Evolutionary conservation across 2,797 vertebrate species (phyloP).

Genomic region (Cetoscarus ocellatus): DNA sequence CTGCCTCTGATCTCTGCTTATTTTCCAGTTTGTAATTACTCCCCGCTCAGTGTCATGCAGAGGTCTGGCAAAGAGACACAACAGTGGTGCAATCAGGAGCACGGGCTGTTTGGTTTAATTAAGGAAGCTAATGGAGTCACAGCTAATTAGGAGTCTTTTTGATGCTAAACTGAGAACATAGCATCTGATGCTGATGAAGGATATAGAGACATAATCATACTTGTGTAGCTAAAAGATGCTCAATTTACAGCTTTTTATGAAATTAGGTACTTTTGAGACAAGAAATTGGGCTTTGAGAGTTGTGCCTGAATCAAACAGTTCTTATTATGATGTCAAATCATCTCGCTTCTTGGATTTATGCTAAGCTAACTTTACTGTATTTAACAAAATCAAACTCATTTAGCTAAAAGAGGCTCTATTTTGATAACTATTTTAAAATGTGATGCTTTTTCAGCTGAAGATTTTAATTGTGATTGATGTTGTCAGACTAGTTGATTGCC

Average conservation of each 20-base stretch:
- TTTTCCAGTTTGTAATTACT: slow-evolving; percentile 50
- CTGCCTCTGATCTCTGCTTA: slow-evolving; percentile 21
- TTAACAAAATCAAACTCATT: neutral
- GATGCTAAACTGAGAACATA: neutral
- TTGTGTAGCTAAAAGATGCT: neutral
- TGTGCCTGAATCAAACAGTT: neutral
- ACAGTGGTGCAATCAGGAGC: slow-evolving; percentile 26
- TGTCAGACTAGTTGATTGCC: too few species aligned
- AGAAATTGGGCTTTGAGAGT: neutral
- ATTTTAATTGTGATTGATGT: too few species aligned
- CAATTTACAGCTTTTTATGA: neutral
- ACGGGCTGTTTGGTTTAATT: slow-evolving; percentile 22
- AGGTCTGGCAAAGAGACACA: slow-evolving; percentile 6
- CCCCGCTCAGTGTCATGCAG: slow-evolving; percentile 19
- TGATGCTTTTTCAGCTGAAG: too few species aligned
- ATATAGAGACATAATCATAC: neutral
- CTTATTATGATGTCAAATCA: neutral
- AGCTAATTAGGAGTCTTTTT: slow-evolving; percentile 19
- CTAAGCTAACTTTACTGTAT: neutral
- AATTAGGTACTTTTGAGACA: neutral
- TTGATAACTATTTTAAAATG: too few species aligned
- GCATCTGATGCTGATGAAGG: slow-evolving; percentile 1
- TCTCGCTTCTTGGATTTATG: neutral
- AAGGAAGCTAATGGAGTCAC: slow-evolving; percentile 2
- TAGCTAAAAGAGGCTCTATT: too few species aligned